Evolutionary conservation across 2,888 invertebrate genomes (phyloP).

Genomic region (Pycnomerus fuliginosus): DNA sequence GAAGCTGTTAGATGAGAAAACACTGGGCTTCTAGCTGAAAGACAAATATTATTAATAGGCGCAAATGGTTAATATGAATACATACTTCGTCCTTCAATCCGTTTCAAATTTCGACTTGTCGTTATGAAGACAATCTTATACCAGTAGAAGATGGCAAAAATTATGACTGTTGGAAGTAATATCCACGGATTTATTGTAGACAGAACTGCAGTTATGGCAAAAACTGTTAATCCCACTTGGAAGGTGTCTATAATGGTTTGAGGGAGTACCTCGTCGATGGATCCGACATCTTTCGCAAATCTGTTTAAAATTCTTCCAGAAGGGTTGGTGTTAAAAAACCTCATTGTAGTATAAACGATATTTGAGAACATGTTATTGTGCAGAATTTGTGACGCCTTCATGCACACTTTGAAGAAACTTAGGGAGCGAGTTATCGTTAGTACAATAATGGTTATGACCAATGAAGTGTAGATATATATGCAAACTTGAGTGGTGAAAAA

Average conservation of each 20-base stretch:
- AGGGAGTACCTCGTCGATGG: slow-evolving; percentile 58
- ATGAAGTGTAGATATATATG: slow-evolving; percentile 45
- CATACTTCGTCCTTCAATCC: slow-evolving; percentile 68
- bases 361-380: slow-evolving; percentile 59
- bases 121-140: slow-evolving; percentile 69
- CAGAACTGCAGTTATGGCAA: slow-evolving; percentile 72
- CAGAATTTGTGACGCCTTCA: slow-evolving; percentile 57
- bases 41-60: background rate
- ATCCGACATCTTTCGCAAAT: slow-evolving; percentile 71
- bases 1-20: slow-evolving; percentile 74
- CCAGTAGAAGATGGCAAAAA: slow-evolving; percentile 65
- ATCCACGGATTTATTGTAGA: slow-evolving; percentile 71
- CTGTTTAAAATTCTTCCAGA: slow-evolving; percentile 66
- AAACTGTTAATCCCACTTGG: slow-evolving; percentile 62
- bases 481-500: slow-evolving; percentile 33
- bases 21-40: slow-evolving; percentile 72
- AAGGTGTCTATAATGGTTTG: slow-evolving; percentile 57
- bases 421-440: slow-evolving; percentile 54
- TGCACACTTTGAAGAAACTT: slow-evolving; percentile 56
- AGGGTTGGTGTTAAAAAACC: slow-evolving; percentile 70
- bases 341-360: slow-evolving; percentile 64
- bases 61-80: slow-evolving; percentile 24
- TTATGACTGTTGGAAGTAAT: slow-evolving; percentile 63
- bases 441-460: slow-evolving; percentile 45
- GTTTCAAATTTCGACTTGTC: slow-evolving; percentile 73